Evolutionary conservation across 2,113 vertebrate genomes (phyloP), one percentile per base, ranked within the genome.

Genomic region (Monarcha castaneiventris): DNA sequence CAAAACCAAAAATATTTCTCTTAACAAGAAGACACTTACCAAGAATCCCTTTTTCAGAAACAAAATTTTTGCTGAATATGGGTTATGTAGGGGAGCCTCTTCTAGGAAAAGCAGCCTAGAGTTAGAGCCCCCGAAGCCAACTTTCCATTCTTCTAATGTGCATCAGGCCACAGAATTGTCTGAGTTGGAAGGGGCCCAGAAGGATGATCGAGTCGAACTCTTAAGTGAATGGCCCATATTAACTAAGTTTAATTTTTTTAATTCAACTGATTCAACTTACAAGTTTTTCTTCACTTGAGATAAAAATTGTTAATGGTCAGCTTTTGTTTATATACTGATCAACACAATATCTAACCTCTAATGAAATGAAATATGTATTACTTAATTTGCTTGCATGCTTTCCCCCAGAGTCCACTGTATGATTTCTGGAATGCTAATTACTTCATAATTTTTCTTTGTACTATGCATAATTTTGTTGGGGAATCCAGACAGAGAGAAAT

Each of bases 131-230:
- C 22, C 15, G 41, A 64, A 39, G 29, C 21, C 32, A 68, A 18
- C 1, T 27, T 59, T 59, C 32, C 21, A 26, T 51, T 26, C 21
- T 68, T 43, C 62, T 43, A 44, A 26, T 27, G 44, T 27, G 32
- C 44, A 59, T 18, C 32, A 76, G 49, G 51, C 21, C 27, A 68
- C 62, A 68, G 37, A 52, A 44, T 25, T 1, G 0, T 32, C 37
- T 43, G 17, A 39, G 18, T 19, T 35, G 62, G 54, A 76, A 86
- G 9, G 35, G 26, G 59, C 11, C 4, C 62, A 68, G 44, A 44
- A 43, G 9, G 35, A 68, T 44, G 26, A 43, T 27, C 0, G 1
- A 58, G 26, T 17, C 2, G 0, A 39, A 37, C 37, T 15, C 54
- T 32, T 21, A 35, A 51, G 9, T 22, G 26, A 76, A 43, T 32